Conservation (phyloP, 2,888 invertebrate genomes). For the Diarsia mendica region DNA sequence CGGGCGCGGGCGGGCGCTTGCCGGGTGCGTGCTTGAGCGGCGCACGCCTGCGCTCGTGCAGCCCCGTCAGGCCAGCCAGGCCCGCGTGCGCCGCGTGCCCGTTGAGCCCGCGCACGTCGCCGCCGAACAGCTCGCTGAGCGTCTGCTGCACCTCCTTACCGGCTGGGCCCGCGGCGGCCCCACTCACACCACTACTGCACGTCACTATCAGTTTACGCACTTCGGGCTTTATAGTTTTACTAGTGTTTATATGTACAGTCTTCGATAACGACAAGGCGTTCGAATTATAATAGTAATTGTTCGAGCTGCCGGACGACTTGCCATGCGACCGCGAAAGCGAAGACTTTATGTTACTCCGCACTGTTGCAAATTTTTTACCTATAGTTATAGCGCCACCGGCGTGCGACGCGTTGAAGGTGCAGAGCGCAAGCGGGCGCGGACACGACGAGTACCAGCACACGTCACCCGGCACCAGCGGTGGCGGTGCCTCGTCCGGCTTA, state of each 20-base stretch:
- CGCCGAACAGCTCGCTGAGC: constrained; percentile 80
- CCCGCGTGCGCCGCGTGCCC: constrained; percentile 79
- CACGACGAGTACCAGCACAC: constrained; percentile 89
- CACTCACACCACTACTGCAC: constrained; percentile 79
- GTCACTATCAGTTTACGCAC: constrained; percentile 88
- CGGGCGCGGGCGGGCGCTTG: constrained; percentile 76
- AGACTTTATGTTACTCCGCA: constrained; percentile 87
- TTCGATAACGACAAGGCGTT: constrained; percentile 82
- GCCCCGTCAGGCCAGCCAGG: constrained; percentile 27
- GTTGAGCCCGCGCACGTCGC: constrained; percentile 77
- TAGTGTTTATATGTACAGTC: constrained; percentile 85
- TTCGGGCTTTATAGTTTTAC: constrained; percentile 86
- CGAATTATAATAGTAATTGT: constrained; percentile 83
- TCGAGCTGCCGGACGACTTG: constrained; percentile 78
- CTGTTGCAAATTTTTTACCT: constrained; percentile 87
- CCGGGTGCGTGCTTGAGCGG: constrained; percentile 71
- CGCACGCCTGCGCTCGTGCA: constrained; percentile 63
- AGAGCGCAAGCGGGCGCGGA: constrained; percentile 91
- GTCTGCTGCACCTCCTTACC: constrained; percentile 77
- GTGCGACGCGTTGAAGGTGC: constrained; percentile 90
- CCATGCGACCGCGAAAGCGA: constrained; percentile 83
- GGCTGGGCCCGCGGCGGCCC: constrained; percentile 58
- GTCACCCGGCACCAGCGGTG: constrained; percentile 79
- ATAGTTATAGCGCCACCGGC: constrained; percentile 90
- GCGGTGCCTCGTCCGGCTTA: constrained; percentile 72